Conservation (phyloP, 2,888 invertebrate genomes). For the Endotricha flammealis region DNA sequence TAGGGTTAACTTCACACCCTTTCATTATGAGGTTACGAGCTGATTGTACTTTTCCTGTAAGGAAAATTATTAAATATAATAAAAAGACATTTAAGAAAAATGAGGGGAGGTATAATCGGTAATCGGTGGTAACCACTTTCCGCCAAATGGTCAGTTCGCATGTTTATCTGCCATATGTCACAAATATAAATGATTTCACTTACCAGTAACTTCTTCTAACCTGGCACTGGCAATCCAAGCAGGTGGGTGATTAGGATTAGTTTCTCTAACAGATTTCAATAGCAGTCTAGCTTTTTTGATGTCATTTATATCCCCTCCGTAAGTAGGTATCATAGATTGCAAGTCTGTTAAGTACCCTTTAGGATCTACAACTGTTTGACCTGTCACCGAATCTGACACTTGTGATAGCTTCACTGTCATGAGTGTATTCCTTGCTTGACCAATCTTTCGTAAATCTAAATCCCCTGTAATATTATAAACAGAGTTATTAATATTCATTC, state of each 20-base stretch:
- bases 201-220: slow-evolving; percentile 97
- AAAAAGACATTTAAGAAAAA: too few species aligned
- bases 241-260: slow-evolving; percentile 99
- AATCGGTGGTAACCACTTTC: too few species aligned
- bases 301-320: slow-evolving; percentile 98
- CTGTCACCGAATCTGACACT: slow-evolving; percentile 98
- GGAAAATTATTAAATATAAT: too few species aligned
- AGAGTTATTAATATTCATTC: too few species aligned
- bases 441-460: slow-evolving; percentile 98
- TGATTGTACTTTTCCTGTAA: slow-evolving; percentile 89
- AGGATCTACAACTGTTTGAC: slow-evolving; percentile 99
- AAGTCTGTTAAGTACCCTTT: slow-evolving; percentile 99
- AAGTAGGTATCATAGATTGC: slow-evolving; percentile 99
- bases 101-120: too few species aligned
- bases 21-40: slow-evolving; percentile 99
- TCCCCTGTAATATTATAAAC: slow-evolving; percentile 80
- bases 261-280: slow-evolving; percentile 96
- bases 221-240: slow-evolving; percentile 99
- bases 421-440: slow-evolving; percentile 98
- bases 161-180: neutral
- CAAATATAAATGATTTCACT: slow-evolving; percentile 31
- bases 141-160: too few species aligned
- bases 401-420: slow-evolving; percentile 99
- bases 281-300: slow-evolving; percentile 97
- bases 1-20: slow-evolving; percentile 97